Evolutionary conservation across 2,888 invertebrate species (phyloP).

Genomic region (Cephus sareptanus): DNA sequence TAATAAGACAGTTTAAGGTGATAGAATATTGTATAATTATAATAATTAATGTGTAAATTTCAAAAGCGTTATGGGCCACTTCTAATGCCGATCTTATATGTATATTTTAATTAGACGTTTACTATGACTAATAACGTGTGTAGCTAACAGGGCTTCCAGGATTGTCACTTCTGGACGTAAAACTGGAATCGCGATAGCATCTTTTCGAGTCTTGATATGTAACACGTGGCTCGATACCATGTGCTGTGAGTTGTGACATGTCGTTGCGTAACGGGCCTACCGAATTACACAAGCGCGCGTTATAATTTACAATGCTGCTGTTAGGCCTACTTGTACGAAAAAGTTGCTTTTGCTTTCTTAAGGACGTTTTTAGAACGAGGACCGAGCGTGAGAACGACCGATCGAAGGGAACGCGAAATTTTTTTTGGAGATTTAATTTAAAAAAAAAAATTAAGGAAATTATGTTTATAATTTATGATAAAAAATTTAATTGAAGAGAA

Average conservation of each 20-base stretch:
- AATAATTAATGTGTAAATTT: not conserved
- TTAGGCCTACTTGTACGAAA: not conserved
- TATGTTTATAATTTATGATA: no score
- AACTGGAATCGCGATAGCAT: not conserved
- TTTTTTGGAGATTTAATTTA: not conserved
- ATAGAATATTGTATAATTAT: not conserved
- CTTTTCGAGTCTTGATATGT: not conserved
- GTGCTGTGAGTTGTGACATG: not conserved
- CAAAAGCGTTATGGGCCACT: not conserved
- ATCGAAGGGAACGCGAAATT: not conserved
- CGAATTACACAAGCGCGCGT: not conserved
- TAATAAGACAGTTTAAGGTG: not conserved
- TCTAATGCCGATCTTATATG: not conserved
- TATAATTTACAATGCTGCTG: not conserved
- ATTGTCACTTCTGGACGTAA: not conserved
- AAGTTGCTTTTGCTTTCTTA: not conserved
- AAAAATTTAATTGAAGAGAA: not conserved
- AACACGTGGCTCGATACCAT: not conserved
- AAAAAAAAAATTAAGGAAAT: no score
- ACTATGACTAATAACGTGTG: not conserved
- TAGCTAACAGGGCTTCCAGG: not conserved
- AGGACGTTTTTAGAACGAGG: not conserved
- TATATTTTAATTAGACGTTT: conserved; percentile 11
- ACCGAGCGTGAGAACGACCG: not conserved
- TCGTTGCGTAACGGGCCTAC: not conserved